Conservation (phyloP, 1,140 invertebrate species). For the Drosophila fuyamai region DNA sequence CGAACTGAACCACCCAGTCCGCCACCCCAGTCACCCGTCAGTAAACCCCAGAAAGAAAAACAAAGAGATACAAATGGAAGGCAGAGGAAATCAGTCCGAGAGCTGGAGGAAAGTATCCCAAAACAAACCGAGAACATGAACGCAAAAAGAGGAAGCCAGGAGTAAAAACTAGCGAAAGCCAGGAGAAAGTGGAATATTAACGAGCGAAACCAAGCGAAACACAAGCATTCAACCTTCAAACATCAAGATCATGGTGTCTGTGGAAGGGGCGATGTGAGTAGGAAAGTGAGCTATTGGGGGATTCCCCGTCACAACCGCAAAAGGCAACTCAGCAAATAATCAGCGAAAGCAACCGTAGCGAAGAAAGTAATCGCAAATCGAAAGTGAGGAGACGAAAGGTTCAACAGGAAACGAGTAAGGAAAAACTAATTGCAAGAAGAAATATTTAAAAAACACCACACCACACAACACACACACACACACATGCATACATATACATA, state of each 20-base stretch:
- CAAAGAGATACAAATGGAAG: slow-evolving; percentile 16
- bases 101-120: slow-evolving; percentile 55
- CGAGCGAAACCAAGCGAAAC: slow-evolving; percentile 1
- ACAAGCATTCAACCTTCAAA: not conserved
- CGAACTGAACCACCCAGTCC: too few species aligned
- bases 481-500: slow-evolving; percentile 51
- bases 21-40: slow-evolving; percentile 1
- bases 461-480: slow-evolving; percentile 30
- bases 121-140: slow-evolving; percentile 6
- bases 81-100: not conserved
- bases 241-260: too few species aligned
- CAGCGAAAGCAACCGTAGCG: slow-evolving; percentile 22
- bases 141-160: slow-evolving; percentile 8
- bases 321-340: slow-evolving; percentile 4
- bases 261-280: slow-evolving; percentile 1
- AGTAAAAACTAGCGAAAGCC: slow-evolving; percentile 13
- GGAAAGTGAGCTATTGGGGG: slow-evolving; percentile 3
- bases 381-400: slow-evolving; percentile 12
- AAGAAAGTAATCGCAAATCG: slow-evolving; percentile 13
- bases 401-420: slow-evolving; percentile 36
- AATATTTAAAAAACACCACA: slow-evolving; percentile 45
- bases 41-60: slow-evolving; percentile 7
- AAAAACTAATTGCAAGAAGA: slow-evolving; percentile 38
- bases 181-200: slow-evolving; percentile 13
- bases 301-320: slow-evolving; percentile 7